A percentile compares a stretch with the other conserved stretches of the same genome.
These are phyloP conservation scores for Phania funesta DNA, from an alignment of 2,888 invertebrate genomes.

Conservation along the genomic window DNA sequence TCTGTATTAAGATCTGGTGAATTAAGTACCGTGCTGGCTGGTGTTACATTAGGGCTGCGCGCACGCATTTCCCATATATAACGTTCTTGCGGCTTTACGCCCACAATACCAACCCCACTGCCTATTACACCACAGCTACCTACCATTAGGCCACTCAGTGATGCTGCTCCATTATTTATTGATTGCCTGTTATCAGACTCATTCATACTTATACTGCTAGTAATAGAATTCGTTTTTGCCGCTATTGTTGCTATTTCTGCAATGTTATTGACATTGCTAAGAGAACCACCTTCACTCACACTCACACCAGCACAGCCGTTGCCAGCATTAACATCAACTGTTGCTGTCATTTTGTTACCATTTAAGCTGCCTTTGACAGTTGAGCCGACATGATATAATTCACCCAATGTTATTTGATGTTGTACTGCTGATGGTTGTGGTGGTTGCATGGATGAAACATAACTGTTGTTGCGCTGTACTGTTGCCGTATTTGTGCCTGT, in stretches of 20 bases:
- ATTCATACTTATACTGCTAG: constrained; percentile 66
- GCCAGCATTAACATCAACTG: constrained; percentile 56
- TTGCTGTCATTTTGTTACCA: constrained; percentile 58
- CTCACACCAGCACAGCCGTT: background rate
- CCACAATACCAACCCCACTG: constrained; percentile 36
- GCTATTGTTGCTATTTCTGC: constrained; percentile 27
- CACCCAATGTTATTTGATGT: constrained; percentile 55
- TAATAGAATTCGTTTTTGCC: constrained; percentile 69
- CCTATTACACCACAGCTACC: constrained; percentile 59
- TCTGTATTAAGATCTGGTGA: constrained; percentile 79
- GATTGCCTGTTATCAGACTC: constrained; percentile 65
- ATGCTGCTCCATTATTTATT: constrained; percentile 58
- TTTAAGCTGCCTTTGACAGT: constrained; percentile 50
- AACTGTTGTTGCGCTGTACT: constrained; percentile 40
- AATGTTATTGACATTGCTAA: constrained; percentile 58
- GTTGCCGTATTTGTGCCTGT: constrained; percentile 12
- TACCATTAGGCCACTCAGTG: constrained; percentile 45
- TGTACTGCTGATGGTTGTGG: constrained; percentile 28
- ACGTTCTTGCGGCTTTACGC: constrained; percentile 75
- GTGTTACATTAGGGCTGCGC: constrained; percentile 79
- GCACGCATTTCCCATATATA: constrained; percentile 80
- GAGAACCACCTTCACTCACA: constrained; percentile 17
- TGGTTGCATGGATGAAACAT: constrained; percentile 33
- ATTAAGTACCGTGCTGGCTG: constrained; percentile 79
- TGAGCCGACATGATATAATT: constrained; percentile 60